A percentile compares a stretch with the other conserved stretches of the same genome.
Conservation (phyloP, 1,140 invertebrate species). For the Melanaphis sacchari region DNA sequence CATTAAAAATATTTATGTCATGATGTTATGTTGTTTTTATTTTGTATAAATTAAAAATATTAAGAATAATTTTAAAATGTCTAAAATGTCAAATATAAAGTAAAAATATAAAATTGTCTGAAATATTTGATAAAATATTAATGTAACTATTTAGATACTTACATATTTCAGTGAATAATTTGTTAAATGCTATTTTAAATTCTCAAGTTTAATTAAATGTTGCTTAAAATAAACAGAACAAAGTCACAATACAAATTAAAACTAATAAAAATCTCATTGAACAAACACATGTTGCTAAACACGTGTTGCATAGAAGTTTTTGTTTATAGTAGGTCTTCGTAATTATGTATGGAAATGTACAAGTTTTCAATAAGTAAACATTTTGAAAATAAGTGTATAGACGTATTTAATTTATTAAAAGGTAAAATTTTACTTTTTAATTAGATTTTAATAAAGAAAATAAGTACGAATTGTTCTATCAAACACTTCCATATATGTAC, state of each 20-base stretch:
- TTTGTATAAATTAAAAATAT: neutral
- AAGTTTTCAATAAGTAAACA: neutral
- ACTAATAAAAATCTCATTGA: neutral
- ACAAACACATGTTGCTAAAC: conserved; percentile 2
- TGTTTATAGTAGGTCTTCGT: neutral
- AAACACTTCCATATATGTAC: no score
- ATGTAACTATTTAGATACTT: neutral
- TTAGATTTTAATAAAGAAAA: neutral
- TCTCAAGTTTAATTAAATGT: neutral
- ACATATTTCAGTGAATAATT: no score
- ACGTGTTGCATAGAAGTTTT: conserved; percentile 31
- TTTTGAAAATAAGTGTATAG: neutral
- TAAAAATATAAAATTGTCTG: neutral
- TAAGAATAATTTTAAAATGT: neutral
- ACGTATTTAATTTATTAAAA: neutral
- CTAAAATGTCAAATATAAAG: neutral
- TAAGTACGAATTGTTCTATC: neutral
- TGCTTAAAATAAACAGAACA: neutral
- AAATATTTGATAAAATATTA: neutral
- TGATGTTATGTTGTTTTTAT: neutral
- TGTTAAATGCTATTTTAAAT: neutral
- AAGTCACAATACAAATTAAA: neutral
- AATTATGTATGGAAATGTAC: neutral
- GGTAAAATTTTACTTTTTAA: neutral
- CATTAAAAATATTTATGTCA: neutral